A percentile compares a stretch with the other conserved stretches of the same genome.
Evolutionary conservation across 1,140 invertebrate species (phyloP).

Genomic region (Nebria ingens): DNA sequence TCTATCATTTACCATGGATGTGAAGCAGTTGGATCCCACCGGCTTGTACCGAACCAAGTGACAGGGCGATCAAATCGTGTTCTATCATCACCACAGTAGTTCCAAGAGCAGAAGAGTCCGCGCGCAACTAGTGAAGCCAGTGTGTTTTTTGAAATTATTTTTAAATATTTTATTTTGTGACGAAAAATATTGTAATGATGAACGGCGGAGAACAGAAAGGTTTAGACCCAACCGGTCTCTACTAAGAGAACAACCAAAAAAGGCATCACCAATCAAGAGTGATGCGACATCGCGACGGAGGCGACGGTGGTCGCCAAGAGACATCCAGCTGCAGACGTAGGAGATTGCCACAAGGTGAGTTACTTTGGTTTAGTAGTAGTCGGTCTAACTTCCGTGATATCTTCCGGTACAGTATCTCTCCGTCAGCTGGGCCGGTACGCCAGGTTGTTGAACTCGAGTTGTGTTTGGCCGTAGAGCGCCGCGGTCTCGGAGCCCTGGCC

Average conservation of each 20-base stretch:
- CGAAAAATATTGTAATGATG: no score
- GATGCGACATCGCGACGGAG: constrained; percentile 28
- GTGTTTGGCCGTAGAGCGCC: constrained; percentile 6
- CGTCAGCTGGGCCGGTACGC: constrained; percentile 5
- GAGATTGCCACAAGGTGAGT: constrained; percentile 17
- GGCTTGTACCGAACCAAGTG: constrained; percentile 23
- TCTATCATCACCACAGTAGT: not conserved
- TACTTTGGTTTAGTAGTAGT: not conserved
- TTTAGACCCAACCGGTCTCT: constrained; percentile 33
- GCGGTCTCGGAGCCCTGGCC: not conserved
- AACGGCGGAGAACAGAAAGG: constrained; percentile 25
- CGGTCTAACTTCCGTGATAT: constrained; percentile 5
- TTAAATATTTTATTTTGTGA: not conserved
- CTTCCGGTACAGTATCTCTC: constrained; percentile 8
- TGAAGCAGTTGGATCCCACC: constrained; percentile 31
- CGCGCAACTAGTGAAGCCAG: not conserved
- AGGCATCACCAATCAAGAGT: not conserved
- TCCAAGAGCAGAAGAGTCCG: not conserved
- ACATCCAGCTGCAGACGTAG: constrained; percentile 32
- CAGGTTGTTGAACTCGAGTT: constrained; percentile 5
- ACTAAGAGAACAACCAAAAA: constrained; percentile 16
- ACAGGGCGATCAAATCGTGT: not conserved
- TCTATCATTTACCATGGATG: constrained; percentile 25
- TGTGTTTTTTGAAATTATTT: not conserved
- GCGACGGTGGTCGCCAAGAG: constrained; percentile 32